Conservation (phyloP, 2,113 vertebrate genomes). For the Austrofundulus limnaeus region DNA sequence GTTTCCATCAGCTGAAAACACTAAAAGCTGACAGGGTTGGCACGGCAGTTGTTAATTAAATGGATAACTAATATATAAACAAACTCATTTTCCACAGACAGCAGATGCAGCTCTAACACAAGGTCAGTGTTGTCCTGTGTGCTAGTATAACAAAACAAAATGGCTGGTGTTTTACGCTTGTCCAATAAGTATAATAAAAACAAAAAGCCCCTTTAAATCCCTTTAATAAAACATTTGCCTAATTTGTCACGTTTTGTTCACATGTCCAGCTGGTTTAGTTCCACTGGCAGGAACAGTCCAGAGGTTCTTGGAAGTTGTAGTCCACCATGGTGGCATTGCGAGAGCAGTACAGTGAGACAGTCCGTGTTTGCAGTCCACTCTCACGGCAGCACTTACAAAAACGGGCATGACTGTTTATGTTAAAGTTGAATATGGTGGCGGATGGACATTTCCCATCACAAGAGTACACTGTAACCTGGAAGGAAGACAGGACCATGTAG, state of each 20-base stretch:
- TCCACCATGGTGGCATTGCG: constrained; percentile 89
- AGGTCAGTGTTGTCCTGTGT: constrained; percentile 25
- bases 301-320: constrained; percentile 90
- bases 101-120: constrained; percentile 27
- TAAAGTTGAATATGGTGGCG: constrained; percentile 98
- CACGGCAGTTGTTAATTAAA: constrained; percentile 27
- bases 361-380: constrained; percentile 85
- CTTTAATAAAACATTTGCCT: not conserved
- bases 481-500: not conserved
- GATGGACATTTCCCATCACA: constrained; percentile 97
- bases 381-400: constrained; percentile 98
- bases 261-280: constrained; percentile 76
- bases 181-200: constrained; percentile 31
- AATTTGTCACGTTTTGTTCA: constrained; percentile 8
- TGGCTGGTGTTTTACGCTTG: constrained; percentile 51
- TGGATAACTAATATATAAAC: constrained; percentile 36
- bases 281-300: constrained; percentile 96
- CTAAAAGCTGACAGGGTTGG: constrained; percentile 33
- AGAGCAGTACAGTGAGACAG: constrained; percentile 89
- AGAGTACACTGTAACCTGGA: constrained; percentile 89
- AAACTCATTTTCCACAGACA: constrained; percentile 30
- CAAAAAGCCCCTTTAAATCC: not conserved
- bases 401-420: constrained; percentile 93
- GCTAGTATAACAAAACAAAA: constrained; percentile 26
- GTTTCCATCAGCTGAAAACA: constrained; percentile 20